Percentiles rank a stretch among this genome's conserved stretches.
Conservation (phyloP, 2,113 vertebrate species). For the Ploceus nigricollis region DNA sequence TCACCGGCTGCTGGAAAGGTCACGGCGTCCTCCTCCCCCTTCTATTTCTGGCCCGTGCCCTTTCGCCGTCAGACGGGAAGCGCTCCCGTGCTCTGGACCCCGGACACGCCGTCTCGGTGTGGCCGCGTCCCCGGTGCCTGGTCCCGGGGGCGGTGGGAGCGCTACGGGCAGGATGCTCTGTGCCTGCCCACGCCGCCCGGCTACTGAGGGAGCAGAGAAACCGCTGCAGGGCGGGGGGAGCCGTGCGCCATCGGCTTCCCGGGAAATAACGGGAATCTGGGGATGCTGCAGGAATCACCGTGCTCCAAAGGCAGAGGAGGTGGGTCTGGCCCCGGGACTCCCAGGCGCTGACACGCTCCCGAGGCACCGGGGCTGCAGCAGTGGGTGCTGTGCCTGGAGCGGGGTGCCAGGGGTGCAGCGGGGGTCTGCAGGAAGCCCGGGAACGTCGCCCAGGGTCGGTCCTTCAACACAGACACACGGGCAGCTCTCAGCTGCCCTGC, state of each 20-base stretch:
- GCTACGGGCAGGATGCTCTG: not conserved
- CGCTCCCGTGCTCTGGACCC: not conserved
- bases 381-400: fast-evolving
- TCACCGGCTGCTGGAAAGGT: conserved; percentile 51
- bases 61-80: not conserved
- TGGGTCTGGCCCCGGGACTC: not conserved
- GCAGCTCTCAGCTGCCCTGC: not conserved
- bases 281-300: not conserved
- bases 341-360: fast-evolving
- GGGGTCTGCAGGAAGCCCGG: not conserved
- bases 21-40: conserved; percentile 16
- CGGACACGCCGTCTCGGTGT: not conserved
- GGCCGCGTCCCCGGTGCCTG: not conserved
- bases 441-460: not conserved
- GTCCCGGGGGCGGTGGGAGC: not conserved
- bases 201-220: not conserved
- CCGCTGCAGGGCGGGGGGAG: not conserved
- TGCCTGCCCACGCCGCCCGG: not conserved
- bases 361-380: not conserved
- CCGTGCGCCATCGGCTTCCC: not conserved
- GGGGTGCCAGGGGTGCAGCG: not conserved
- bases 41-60: conserved; percentile 48
- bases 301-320: not conserved
- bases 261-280: not conserved
- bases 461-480: not conserved